Evolutionary conservation across 2,113 vertebrate genomes (phyloP), one percentile per base, ranked within the genome.

Genomic region (Pagrus major): DNA sequence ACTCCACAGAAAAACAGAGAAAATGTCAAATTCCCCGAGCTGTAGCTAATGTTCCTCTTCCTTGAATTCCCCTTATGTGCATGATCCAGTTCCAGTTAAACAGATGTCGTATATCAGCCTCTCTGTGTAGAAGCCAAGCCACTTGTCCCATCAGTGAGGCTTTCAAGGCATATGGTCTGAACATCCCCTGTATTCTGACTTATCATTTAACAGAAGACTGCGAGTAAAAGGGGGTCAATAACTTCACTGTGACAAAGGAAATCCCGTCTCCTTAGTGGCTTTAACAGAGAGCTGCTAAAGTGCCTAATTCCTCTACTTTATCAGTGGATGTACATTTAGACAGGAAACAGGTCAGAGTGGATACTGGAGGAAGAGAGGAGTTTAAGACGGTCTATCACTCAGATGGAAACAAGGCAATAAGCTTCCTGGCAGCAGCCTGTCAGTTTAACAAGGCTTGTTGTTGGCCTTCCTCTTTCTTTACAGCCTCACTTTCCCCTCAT

Each of bases 41-140:
- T 80, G 74, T 54, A n/a, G 55, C 61, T 72, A 41, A 83, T 65
- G 63, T 23, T 55, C 31, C 4, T 74, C 75, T 73, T 66, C 76
- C 59, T 41, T 46, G 35, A 84, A 70, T 78, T 88, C 60, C 29
- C 27, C 54, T 41, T 27, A 27, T 73, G 69, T 29, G 31, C 51
- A 71, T 49, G 83, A 88, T 90, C 77, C 86, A 90, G 86, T 88
- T 93, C 89, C 82, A 88, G 84, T 84, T 72, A 82, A 81, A 61
- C 92, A 94, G 92, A 92, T 94, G 91, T 93, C 84, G 68, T 80
- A 88, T 78, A 89, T 90, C 84, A 89, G 78, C 66, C 54, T 49
- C 78, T 76, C 76, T 42, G 67, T 29, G 76, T 80, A 83, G 78
- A 85, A 82, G 85, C 78, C 74, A 73, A 81, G 71, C 80, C 78